A percentile compares a stretch with the other conserved stretches of the same genome.
These are phyloP conservation scores for Plebejus argus DNA, from an alignment of 2,888 invertebrate genomes.

Conservation along the genomic window DNA sequence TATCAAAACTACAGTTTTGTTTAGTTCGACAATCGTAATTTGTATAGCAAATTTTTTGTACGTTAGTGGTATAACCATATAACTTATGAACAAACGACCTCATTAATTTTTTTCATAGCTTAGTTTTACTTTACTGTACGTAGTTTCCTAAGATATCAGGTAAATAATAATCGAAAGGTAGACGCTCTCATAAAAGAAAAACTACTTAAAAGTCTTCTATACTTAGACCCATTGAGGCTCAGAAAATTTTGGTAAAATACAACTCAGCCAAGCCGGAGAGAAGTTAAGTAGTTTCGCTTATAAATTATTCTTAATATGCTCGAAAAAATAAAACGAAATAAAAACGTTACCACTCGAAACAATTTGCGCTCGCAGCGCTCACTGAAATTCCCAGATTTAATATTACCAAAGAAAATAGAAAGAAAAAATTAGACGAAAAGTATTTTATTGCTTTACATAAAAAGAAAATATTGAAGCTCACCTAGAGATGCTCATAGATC, in stretches of 20 bases:
- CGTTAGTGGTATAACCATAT: too few relatives aligned
- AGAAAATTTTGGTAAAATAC: not conserved
- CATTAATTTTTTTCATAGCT: too few relatives aligned
- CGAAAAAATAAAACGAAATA: not conserved
- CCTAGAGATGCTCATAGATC: not conserved
- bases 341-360: not conserved
- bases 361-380: not conserved
- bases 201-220: not conserved
- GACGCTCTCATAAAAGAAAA: not conserved
- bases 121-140: too few relatives aligned
- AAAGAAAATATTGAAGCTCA: not conserved
- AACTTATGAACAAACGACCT: too few relatives aligned
- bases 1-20: too few relatives aligned
- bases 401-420: conserved; percentile 16
- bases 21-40: too few relatives aligned
- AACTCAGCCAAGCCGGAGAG: not conserved
- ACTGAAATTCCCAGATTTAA: not conserved
- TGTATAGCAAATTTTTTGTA: too few relatives aligned
- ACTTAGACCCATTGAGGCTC: not conserved
- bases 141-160: too few relatives aligned
- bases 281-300: conserved; percentile 19
- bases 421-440: conserved; percentile 23
- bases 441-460: conserved; percentile 7
- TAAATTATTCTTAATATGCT: conserved; percentile 19
- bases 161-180: too few relatives aligned